Conservation (phyloP, 2,888 invertebrate species). For the Ptychoptera albimana region DNA sequence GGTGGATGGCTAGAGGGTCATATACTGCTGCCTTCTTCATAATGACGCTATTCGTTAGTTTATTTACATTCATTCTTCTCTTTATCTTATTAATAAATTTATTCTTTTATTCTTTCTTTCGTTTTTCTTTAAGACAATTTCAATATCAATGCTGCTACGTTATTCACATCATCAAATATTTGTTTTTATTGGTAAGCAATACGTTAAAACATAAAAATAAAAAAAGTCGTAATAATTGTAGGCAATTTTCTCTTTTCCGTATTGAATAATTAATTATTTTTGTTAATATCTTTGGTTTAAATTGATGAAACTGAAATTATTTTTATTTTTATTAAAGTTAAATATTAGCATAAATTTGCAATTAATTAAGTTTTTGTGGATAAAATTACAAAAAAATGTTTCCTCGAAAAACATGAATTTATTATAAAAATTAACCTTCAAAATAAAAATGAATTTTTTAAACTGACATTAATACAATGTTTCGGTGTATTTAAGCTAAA, state of each 20-base stretch:
- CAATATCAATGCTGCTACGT: slow-evolving; percentile 91
- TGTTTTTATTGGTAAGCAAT: slow-evolving; percentile 94
- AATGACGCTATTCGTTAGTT: slow-evolving; percentile 97
- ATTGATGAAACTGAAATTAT: not conserved
- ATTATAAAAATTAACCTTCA: no score
- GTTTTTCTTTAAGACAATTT: slow-evolving; percentile 74
- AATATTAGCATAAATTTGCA: not conserved
- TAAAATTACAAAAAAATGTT: no score
- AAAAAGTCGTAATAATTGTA: no score
- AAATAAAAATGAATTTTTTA: no score
- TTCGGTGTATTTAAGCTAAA: no score
- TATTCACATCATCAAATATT: slow-evolving; percentile 99
- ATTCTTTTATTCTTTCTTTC: not conserved
- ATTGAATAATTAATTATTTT: no score
- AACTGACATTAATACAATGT: no score
- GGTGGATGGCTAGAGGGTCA: slow-evolving; percentile 89
- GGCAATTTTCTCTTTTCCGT: no score
- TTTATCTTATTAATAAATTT: not conserved
- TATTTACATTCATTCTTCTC: not conserved
- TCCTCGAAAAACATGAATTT: no score
- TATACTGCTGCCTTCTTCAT: slow-evolving; percentile 93
- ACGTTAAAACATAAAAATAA: no score
- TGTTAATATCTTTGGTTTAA: no score
- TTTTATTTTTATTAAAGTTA: not conserved
- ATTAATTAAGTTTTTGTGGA: not conserved